Percentiles rank a stretch among this genome's conserved stretches.
phyloP scores from a whole-genome alignment of 2,797 vertebrate species.

The Cynopterus sphinx region DNA sequence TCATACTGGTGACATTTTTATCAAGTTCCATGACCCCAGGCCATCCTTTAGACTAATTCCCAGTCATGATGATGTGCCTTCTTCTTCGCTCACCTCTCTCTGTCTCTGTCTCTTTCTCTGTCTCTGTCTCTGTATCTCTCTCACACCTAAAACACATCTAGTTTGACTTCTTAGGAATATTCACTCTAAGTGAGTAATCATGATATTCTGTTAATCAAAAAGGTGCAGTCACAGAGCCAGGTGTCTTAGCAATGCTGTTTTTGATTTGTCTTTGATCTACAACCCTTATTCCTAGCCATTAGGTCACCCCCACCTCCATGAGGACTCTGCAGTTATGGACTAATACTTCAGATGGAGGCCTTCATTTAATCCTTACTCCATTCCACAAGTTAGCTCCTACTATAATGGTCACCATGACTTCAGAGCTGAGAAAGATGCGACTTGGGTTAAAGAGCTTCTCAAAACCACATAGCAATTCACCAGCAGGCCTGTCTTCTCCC shows the following conservation, averaged over 20 bases:
- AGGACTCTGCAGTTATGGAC: background rate
- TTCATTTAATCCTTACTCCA: background rate
- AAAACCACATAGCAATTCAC: background rate
- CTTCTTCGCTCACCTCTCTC: background rate
- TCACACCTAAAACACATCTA: background rate
- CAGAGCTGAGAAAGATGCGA: background rate
- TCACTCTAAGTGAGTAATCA: background rate
- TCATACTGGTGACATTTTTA: background rate
- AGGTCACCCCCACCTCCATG: background rate
- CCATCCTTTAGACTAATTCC: slow-evolving; percentile 17
- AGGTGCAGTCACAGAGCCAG: background rate
- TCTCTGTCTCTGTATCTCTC: too few relatives aligned
- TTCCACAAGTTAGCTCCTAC: background rate
- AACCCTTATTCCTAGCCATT: background rate
- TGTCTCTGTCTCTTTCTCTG: background rate
- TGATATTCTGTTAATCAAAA: background rate
- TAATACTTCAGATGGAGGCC: background rate
- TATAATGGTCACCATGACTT: background rate
- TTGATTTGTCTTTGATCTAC: background rate
- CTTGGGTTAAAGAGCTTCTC: background rate
- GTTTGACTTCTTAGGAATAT: background rate
- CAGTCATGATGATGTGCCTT: background rate
- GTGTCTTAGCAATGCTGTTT: background rate
- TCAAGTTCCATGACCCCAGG: background rate
- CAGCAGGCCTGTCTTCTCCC: background rate